Evolutionary conservation across 2,888 invertebrate genomes (phyloP).

Genomic region (Andricus quercusramuli): DNA sequence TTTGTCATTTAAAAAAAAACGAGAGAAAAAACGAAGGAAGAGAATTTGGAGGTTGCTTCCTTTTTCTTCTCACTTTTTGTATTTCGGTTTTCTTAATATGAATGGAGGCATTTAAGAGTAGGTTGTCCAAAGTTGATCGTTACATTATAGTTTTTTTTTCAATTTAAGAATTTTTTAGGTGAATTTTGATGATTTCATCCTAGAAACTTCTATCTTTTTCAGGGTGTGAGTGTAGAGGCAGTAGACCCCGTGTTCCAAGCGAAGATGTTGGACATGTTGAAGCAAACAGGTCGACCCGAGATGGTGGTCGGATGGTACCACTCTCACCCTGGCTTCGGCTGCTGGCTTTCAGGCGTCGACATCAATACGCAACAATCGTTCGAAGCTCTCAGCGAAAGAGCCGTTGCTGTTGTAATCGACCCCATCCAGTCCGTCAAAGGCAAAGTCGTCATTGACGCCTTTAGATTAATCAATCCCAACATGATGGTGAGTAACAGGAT

Average conservation of each 20-base stretch:
- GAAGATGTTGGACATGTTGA: slow-evolving; percentile 99
- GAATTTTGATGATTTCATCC: no score
- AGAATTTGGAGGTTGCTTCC: no score
- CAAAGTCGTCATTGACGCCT: slow-evolving; percentile 99
- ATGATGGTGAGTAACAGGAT: slow-evolving; percentile 88
- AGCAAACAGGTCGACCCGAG: slow-evolving; percentile 99
- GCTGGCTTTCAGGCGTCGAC: slow-evolving; percentile 99
- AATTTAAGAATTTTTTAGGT: no score
- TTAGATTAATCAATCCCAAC: slow-evolving; percentile 98
- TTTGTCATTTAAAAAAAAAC: no score
- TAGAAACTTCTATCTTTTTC: slow-evolving; percentile 5
- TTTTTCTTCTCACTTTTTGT: no score
- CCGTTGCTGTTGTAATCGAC: slow-evolving; percentile 99
- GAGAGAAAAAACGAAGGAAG: no score
- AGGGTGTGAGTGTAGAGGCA: slow-evolving; percentile 98
- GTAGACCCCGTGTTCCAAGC: slow-evolving; percentile 99
- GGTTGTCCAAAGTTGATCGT: no score
- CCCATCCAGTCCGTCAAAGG: slow-evolving; percentile 99
- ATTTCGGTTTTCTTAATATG: no score
- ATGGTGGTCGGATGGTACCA: slow-evolving; percentile 99
- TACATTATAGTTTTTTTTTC: no score
- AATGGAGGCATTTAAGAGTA: no score
- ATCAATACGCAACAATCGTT: slow-evolving; percentile 99
- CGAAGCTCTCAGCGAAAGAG: slow-evolving; percentile 98
- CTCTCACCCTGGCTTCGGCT: slow-evolving; percentile 99